These are phyloP conservation scores for Rhinichthys osculus DNA, from an alignment of 2,797 vertebrate species.

Conservation along the genomic window DNA sequence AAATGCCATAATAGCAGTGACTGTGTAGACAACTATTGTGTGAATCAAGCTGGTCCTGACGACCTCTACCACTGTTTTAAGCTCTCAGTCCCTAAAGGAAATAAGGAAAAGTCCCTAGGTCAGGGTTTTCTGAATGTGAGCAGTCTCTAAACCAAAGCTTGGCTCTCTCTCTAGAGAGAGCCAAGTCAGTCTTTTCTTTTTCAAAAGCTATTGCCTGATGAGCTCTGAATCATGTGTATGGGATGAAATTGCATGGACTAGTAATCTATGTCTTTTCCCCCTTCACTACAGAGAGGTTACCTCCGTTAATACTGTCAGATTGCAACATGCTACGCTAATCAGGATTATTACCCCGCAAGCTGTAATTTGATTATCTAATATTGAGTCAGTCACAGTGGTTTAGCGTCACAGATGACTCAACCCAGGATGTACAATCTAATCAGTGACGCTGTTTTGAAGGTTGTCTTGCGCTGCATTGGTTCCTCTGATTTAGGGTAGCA, in stretches of 20 bases:
- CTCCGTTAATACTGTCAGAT: conserved; percentile 43
- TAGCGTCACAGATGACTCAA: conserved; percentile 34
- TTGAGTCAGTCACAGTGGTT: conserved; percentile 31
- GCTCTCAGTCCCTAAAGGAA: neutral
- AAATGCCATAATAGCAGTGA: neutral
- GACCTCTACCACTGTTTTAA: neutral
- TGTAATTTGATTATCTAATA: conserved; percentile 47
- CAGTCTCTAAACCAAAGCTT: conserved; percentile 13
- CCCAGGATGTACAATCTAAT: conserved; percentile 27
- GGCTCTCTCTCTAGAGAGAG: conserved; percentile 2
- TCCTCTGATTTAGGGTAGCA: conserved; percentile 30
- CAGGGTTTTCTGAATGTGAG: neutral
- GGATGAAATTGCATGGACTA: conserved; percentile 4
- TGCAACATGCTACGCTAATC: conserved; percentile 38
- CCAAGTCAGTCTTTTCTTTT: neutral
- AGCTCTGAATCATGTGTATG: neutral
- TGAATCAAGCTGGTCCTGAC: neutral
- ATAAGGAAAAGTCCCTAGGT: conserved; percentile 7
- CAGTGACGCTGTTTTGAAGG: conserved; percentile 13
- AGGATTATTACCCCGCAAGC: conserved; percentile 28
- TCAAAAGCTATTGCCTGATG: neutral
- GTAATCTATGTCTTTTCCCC: conserved; percentile 2
- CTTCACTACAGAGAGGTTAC: conserved; percentile 27
- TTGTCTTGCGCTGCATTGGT: neutral
- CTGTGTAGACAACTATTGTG: neutral